phyloP scores from a whole-genome alignment of 2,113 vertebrate genomes.

The Hiodon alosoides region DNA sequence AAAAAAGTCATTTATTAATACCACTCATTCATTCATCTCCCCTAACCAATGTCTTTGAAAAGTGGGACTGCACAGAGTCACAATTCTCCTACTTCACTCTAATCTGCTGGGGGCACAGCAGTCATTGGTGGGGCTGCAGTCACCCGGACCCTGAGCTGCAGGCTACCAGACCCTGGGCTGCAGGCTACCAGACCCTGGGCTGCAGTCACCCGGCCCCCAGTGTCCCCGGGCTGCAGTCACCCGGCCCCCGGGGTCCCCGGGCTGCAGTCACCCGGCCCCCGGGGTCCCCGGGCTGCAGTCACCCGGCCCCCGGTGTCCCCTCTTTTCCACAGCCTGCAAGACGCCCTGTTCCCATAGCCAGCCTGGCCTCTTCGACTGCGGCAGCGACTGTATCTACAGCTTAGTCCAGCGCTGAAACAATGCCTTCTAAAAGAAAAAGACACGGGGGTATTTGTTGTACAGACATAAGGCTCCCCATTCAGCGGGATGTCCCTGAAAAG shows the following conservation, averaged over 20 bases:
- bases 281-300: not conserved
- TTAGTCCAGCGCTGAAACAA: not conserved
- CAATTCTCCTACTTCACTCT: slow-evolving; percentile 4
- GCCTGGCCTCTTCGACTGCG: not conserved
- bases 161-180: too few relatives aligned
- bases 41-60: slow-evolving; percentile 17
- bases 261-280: too few relatives aligned
- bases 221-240: not conserved
- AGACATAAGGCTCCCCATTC: slow-evolving; percentile 16
- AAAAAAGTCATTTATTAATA: slow-evolving; percentile 17
- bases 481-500: not conserved
- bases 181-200: too few relatives aligned
- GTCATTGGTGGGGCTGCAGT: not conserved
- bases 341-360: not conserved
- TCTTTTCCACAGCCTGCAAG: too few relatives aligned
- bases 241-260: too few relatives aligned
- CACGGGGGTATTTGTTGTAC: not conserved
- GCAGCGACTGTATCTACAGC: not conserved
- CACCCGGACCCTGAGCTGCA: too few relatives aligned
- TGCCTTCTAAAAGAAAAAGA: slow-evolving; percentile 11
- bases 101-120: slow-evolving; percentile 12
- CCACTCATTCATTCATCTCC: not conserved
- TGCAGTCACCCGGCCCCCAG: too few relatives aligned
- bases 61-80: not conserved
- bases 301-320: too few relatives aligned